Evolutionary conservation across 2,113 vertebrate species (phyloP).

Genomic region (Panthera uncia): DNA sequence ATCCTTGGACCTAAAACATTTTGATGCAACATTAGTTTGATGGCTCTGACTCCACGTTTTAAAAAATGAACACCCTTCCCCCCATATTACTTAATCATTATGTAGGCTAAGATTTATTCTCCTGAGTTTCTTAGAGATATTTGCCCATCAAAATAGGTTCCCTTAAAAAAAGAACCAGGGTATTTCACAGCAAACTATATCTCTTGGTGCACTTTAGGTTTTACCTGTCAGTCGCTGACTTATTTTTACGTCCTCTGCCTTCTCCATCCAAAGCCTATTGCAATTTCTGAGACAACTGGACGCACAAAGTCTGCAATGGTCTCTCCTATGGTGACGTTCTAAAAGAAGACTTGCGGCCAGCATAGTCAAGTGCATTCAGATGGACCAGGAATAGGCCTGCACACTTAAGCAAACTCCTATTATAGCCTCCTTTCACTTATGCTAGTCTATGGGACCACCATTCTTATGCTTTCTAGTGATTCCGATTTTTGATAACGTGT

Average conservation of each 20-base stretch:
- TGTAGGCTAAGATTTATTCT: slow-evolving; percentile 1
- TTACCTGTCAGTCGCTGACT: neutral
- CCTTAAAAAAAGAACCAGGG: neutral
- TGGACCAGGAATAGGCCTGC: neutral
- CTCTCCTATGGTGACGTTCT: neutral
- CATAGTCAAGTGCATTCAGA: neutral
- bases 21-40: slow-evolving; percentile 60
- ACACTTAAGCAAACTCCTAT: neutral
- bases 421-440: neutral
- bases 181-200: neutral
- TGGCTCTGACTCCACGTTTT: slow-evolving; percentile 18
- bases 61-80: slow-evolving; percentile 16
- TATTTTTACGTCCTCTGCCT: neutral
- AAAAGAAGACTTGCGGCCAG: neutral
- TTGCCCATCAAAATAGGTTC: neutral
- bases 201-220: neutral
- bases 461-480: neutral
- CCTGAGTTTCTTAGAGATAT: neutral
- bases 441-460: neutral
- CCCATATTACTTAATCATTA: slow-evolving; percentile 20
- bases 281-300: neutral
- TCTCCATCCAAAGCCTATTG: neutral
- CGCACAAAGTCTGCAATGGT: neutral
- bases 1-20: slow-evolving; percentile 59
- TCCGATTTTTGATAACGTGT: neutral